Conservation (phyloP, 2,888 invertebrate genomes). For the Trisateles emortualis region DNA sequence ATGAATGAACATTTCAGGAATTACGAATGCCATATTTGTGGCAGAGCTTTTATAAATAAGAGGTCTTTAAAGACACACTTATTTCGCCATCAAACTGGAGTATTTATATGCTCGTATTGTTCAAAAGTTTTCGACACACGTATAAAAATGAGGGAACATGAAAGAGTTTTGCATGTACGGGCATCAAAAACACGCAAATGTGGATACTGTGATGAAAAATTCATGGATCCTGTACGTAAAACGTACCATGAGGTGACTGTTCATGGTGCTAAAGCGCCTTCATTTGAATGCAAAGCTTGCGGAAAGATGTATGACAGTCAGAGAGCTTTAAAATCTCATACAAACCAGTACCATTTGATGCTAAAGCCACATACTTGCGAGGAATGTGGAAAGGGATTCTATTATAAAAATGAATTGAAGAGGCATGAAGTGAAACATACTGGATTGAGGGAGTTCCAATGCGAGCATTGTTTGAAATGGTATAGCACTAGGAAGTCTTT, state of each 20-base stretch:
- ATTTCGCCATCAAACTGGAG: constrained; percentile 40
- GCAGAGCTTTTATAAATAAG: constrained; percentile 56
- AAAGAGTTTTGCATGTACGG: constrained; percentile 59
- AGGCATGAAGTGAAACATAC: constrained; percentile 29
- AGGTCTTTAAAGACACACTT: constrained; percentile 39
- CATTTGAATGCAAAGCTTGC: constrained; percentile 57
- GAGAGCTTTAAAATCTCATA: constrained; percentile 50
- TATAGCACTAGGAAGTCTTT: constrained; percentile 12
- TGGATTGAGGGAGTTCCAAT: constrained; percentile 27
- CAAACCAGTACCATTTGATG: constrained; percentile 56
- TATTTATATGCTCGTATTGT: constrained; percentile 58
- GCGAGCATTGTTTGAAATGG: constrained; percentile 23
- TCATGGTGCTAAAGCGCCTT: constrained; percentile 49
- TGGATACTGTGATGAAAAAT: constrained; percentile 58
- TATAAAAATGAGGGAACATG: constrained; percentile 61
- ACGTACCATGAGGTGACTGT: constrained; percentile 52
- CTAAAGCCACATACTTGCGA: constrained; percentile 60
- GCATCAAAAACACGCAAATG: constrained; percentile 53
- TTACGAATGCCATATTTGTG: constrained; percentile 61
- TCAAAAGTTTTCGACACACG: constrained; percentile 66
- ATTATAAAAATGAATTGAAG: constrained; percentile 23
- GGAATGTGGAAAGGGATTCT: constrained; percentile 33
- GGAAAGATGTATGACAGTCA: constrained; percentile 51
- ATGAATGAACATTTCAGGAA: constrained; percentile 71
- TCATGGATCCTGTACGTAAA: constrained; percentile 47